Evolutionary conservation across 2,888 invertebrate genomes (phyloP), one percentile per base, ranked within the genome.

Genomic region (Philhelius pedissequus): DNA sequence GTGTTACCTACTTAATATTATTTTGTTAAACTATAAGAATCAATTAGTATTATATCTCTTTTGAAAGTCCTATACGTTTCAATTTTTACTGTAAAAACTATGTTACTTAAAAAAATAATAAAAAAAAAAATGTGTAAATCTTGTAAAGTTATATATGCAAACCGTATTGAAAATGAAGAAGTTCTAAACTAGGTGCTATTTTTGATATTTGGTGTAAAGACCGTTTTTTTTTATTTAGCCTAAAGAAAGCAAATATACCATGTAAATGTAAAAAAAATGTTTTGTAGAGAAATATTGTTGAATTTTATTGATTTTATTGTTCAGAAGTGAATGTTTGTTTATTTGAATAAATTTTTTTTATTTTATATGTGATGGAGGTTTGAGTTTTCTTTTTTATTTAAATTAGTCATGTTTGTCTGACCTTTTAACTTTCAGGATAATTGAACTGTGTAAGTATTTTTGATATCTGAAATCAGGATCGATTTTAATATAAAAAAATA

Each of bases 281-380:
- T 80, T 84, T 84, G 75, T 84, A 84, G 84, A 84, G 56, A 84
- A 84, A 84, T 84, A 84, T 84, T 84, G 84, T 84, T 84, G 84
- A 84, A 80, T 84, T 84, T 84, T 84, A 84, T 84, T 84, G 84
- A 84, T 80, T 84, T 84, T 84, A 84, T 84, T 80, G 84, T 84
- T 84, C 80, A 84, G 80, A 84, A 84, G 80, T 84, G 84, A 84
- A 84, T 84, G 84, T 84, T 84, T 84, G 84, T 84, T 84, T 84
- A 84, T 84, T 84, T 84, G 80, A 84, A 84, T 84, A 84, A 79
- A 84, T 45, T 73, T 80, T 75, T 75, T 80, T 84, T 76, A 71
- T 80, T 80, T 79, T 84, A 76, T 62, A 84, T 73, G 62, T 76
- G 76, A 68, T 71, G 75, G 80, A 74, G 50, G 40, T 50, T n/a